Conservation (phyloP, 2,113 vertebrate genomes). For the Rostratula benghalensis region DNA sequence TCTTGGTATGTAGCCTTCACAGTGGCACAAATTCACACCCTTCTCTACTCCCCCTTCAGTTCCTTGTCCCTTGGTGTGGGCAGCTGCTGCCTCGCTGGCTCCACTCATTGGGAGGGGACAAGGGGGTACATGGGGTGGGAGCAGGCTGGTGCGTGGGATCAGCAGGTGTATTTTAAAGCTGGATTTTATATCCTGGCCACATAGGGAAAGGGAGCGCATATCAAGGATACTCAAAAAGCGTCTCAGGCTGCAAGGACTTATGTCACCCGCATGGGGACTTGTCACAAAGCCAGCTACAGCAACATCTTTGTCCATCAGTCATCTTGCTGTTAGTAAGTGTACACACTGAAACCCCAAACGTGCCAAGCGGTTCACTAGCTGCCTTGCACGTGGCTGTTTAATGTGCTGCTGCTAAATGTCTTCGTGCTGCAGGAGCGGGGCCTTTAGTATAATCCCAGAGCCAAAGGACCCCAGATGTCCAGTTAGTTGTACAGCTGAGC, state of each 20-base stretch:
- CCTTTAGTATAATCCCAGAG: not conserved
- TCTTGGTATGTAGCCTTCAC: not conserved
- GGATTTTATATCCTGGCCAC: not conserved
- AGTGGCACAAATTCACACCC: not conserved
- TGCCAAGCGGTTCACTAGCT: not conserved
- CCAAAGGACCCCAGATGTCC: not conserved
- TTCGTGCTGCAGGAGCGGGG: not conserved
- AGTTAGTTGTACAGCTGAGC: not conserved
- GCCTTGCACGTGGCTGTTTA: not conserved
- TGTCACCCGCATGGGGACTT: not conserved
- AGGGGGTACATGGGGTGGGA: not conserved
- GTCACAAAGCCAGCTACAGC: conserved; percentile 9
- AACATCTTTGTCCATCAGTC: not conserved
- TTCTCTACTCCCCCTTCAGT: not conserved
- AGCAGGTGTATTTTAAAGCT: not conserved
- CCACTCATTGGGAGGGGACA: not conserved
- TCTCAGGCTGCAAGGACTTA: not conserved
- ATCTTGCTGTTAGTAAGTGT: not conserved
- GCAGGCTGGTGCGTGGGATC: not conserved
- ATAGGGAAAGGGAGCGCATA: not conserved
- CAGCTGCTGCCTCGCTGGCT: not conserved
- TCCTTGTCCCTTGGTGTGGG: not conserved
- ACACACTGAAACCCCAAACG: not conserved
- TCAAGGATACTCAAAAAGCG: not conserved
- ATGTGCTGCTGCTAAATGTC: not conserved